Base-by-base conservation (phyloP, 2,797 vertebrate species). In the Hybognathus amarus region DNA sequence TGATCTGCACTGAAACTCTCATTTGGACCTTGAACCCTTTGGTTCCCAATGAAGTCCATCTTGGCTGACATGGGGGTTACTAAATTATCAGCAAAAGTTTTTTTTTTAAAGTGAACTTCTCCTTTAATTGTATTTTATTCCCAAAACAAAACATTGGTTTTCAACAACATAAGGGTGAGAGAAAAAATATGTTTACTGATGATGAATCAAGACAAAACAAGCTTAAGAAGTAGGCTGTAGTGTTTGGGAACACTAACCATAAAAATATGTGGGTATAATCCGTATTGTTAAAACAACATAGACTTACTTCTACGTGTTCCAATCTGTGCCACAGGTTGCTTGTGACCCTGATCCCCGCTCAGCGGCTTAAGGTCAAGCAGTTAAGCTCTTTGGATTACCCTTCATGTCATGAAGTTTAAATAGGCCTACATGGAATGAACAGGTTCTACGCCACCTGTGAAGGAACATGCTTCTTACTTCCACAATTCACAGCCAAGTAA, bases 401-500 rank as follows among this genome's bases (percentile, higher is more conserved):
- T 2, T 47, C 33, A 61, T 38, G 61, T 52, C 79, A 40, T 67
- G 47, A 73, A 70, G 79, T 82, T 84, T 78, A 79, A 84, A 64
- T 22, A n/a, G n/a, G n/a, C n/a, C n/a, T n/a, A 82, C 42, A 59
- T n/a, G 33, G 56, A 73, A 85, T 76, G 71, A 80, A 85, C 75
- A 52, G 66, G 64, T 70, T 77, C 70, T 36, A 45, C 2, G 27
- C 42, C 74, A 81, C 79, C 84, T 85, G 76, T 64, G 67, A 73
- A 47, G 66, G 40, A 52, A 68, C 67, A 54, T 38, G 17, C 64
- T 64, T 85, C 68, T 76, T 77, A 77, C 63, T 75, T 85, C 22
- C 40, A 76, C 61, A 87, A 80, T 79, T 84, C 40, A 84, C 77
- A 64, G 40, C 85, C 61, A 24, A 63, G 76, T 84, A 87, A 88